A percentile compares a stretch with the other conserved stretches of the same genome.
These are phyloP conservation scores for Lepidothrix coronata DNA, from an alignment of 2,113 vertebrate genomes.

Conservation along the genomic window DNA sequence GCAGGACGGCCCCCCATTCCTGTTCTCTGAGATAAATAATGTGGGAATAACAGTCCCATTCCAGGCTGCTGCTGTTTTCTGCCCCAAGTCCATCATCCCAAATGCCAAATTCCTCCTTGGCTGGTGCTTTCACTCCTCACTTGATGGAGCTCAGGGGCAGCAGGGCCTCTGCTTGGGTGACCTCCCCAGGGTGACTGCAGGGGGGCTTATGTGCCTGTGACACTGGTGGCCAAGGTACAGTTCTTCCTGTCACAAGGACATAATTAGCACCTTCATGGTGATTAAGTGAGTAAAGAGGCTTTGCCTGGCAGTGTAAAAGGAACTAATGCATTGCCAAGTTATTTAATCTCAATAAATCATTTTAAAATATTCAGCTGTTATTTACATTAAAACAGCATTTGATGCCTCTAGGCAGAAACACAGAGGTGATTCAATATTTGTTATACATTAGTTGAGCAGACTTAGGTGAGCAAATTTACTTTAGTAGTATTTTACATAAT, in stretches of 20 bases:
- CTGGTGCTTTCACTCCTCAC: rapidly evolving
- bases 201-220: not conserved
- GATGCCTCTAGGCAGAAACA: not conserved
- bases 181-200: not conserved
- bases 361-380: slow-evolving; percentile 17
- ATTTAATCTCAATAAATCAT: slow-evolving; percentile 34
- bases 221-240: rapidly evolving
- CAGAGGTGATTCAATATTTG: slow-evolving; percentile 47
- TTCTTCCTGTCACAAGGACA: rapidly evolving
- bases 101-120: not conserved
- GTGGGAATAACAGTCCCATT: not conserved
- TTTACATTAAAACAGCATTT: slow-evolving; percentile 30
- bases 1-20: not conserved
- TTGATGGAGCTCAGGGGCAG: not conserved
- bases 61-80: not conserved
- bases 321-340: slow-evolving; percentile 22
- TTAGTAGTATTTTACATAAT: not conserved
- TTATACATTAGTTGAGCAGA: slow-evolving; percentile 21
- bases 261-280: not conserved
- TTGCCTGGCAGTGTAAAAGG: not conserved
- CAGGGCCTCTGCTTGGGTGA: not conserved
- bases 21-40: not conserved
- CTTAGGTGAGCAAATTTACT: slow-evolving; percentile 30
- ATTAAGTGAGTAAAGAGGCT: not conserved
- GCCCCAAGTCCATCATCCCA: not conserved